Conservation (phyloP, 1,140 invertebrate species). For the Cepaea nemoralis region DNA sequence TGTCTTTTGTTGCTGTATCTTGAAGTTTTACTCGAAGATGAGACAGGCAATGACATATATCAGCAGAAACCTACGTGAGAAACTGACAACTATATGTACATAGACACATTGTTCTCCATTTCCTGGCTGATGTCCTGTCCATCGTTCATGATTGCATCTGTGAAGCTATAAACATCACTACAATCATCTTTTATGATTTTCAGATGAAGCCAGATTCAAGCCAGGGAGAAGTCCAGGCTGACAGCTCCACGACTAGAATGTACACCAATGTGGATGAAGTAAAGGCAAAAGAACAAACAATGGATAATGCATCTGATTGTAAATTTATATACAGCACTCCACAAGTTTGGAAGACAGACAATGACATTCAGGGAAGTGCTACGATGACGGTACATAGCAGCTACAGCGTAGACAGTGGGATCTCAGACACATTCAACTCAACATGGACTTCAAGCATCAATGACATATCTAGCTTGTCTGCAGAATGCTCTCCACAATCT, state of each 20-base stretch:
- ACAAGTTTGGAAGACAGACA: background rate
- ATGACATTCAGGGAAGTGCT: background rate
- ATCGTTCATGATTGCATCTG: too few species aligned
- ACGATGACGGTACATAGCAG: background rate
- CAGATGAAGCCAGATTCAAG: background rate
- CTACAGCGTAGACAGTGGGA: background rate
- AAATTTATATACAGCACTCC: background rate
- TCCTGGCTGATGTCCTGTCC: too few species aligned
- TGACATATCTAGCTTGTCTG: background rate
- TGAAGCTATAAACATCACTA: too few species aligned
- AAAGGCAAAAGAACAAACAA: background rate
- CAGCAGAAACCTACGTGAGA: too few species aligned
- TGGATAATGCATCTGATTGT: background rate
- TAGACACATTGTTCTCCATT: too few species aligned
- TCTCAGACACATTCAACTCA: background rate
- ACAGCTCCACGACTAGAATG: background rate
- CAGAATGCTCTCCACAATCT: background rate
- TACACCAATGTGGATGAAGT: background rate
- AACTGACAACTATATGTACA: too few species aligned
- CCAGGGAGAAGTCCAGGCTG: background rate
- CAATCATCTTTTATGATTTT: background rate
- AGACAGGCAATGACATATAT: too few species aligned
- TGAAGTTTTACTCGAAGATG: too few species aligned
- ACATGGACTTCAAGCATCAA: background rate
- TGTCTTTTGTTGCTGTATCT: too few species aligned